Evolutionary conservation across 2,797 vertebrate species (phyloP).

Genomic region (Scarus forsteni): DNA sequence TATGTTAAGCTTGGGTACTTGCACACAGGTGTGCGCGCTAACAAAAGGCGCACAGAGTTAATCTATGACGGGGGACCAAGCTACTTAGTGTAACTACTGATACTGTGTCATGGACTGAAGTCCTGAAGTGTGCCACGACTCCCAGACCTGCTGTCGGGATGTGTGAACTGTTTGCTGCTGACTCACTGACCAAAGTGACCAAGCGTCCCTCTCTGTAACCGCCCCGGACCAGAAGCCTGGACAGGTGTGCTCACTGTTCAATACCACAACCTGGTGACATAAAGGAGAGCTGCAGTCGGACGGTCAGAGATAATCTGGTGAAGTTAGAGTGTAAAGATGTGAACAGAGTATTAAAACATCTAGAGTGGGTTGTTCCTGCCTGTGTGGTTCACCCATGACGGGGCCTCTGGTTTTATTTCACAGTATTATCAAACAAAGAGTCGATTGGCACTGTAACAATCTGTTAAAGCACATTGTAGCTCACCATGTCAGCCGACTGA

Average conservation of each 20-base stretch:
- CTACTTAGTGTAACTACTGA: constrained; percentile 85
- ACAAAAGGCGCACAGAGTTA: constrained; percentile 65
- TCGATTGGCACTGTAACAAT: constrained; percentile 23
- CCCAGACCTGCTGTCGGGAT: constrained; percentile 69
- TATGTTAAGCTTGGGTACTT: constrained; percentile 75
- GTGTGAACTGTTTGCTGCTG: constrained; percentile 83
- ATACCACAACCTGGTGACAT: constrained; percentile 31
- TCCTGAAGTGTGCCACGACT: constrained; percentile 76
- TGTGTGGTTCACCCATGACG: neutral
- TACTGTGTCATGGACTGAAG: constrained; percentile 79
- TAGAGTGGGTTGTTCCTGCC: constrained; percentile 46
- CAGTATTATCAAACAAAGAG: constrained; percentile 6
- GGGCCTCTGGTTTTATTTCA: constrained; percentile 11
- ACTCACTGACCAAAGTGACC: constrained; percentile 84
- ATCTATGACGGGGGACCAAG: constrained; percentile 78
- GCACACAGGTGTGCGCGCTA: constrained; percentile 67
- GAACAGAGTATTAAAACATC: constrained; percentile 44
- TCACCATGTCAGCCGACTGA: constrained; percentile 7
- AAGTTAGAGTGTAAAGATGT: constrained; percentile 59
- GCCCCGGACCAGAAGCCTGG: constrained; percentile 52
- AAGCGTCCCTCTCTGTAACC: constrained; percentile 69
- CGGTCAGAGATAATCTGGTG: constrained; percentile 41
- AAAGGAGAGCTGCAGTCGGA: constrained; percentile 42
- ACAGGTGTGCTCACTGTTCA: constrained; percentile 31
- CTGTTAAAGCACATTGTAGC: constrained; percentile 42